phyloP scores from a whole-genome alignment of 2,113 vertebrate species.

The Oncorhynchus mykiss region DNA sequence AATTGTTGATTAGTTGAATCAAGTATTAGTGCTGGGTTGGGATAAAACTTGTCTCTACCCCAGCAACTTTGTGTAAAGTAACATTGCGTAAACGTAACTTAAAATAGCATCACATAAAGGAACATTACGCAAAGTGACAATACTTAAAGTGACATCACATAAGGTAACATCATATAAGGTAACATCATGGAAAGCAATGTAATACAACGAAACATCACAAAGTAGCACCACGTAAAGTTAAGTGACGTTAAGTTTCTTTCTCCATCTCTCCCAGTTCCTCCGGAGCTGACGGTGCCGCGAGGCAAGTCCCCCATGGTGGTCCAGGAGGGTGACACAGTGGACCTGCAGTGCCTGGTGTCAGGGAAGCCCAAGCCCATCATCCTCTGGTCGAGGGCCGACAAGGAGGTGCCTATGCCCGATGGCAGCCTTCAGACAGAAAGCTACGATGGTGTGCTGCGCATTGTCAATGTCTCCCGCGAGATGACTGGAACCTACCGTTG shows the following conservation, averaged over 20 bases:
- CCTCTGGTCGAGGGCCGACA: slow-evolving; percentile 90
- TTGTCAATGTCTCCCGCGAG: slow-evolving; percentile 87
- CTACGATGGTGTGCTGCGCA: slow-evolving; percentile 87
- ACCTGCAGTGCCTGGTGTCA: slow-evolving; percentile 94
- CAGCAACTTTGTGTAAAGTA: too few relatives aligned
- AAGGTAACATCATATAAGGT: too few relatives aligned
- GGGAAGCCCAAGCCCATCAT: slow-evolving; percentile 97
- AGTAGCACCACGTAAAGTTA: too few relatives aligned
- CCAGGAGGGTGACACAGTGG: slow-evolving; percentile 90
- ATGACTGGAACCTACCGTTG: slow-evolving; percentile 91
- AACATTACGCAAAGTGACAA: too few relatives aligned
- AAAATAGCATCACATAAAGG: too few relatives aligned
- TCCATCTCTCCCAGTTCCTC: slow-evolving; percentile 81
- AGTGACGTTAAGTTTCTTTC: slow-evolving; percentile 30
- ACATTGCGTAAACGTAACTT: too few relatives aligned
- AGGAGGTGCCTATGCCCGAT: slow-evolving; percentile 82
- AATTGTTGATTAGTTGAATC: too few relatives aligned
- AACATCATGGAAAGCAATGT: too few relatives aligned
- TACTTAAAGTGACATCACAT: too few relatives aligned
- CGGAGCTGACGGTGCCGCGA: slow-evolving; percentile 89
- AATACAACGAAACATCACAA: too few relatives aligned
- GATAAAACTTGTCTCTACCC: too few relatives aligned
- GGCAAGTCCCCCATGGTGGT: slow-evolving; percentile 90
- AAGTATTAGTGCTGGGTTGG: too few relatives aligned
- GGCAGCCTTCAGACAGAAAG: slow-evolving; percentile 86